Percentiles rank a stretch among this genome's conserved stretches.
Conservation (phyloP, 2,113 vertebrate species). For the Rhinolophus sinicus region DNA sequence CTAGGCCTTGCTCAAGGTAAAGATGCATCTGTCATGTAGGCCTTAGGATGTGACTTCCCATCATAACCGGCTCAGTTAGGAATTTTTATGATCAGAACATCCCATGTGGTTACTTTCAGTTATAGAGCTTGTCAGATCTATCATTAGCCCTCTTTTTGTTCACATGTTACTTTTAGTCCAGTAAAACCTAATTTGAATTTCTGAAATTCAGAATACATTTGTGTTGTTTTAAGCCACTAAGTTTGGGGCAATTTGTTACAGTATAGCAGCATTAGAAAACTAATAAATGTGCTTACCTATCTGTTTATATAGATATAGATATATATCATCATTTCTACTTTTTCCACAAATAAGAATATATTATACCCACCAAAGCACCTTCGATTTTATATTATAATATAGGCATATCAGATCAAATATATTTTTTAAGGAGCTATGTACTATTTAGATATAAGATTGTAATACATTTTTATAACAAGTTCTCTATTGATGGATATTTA, state of each 20-base stretch:
- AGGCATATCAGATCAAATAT: not conserved
- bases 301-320: not conserved
- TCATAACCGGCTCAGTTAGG: not conserved
- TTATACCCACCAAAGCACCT: not conserved
- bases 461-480: not conserved
- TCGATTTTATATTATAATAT: not conserved
- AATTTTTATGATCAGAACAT: not conserved
- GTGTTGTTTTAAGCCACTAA: not conserved
- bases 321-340: not conserved
- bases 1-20: not conserved
- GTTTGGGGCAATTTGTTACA: not conserved
- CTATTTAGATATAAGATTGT: not conserved
- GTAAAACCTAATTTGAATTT: not conserved
- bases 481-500: not conserved
- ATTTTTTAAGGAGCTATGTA: not conserved
- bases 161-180: not conserved
- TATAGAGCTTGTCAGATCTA: not conserved
- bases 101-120: not conserved
- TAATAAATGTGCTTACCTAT: not conserved
- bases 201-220: not conserved
- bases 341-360: not conserved
- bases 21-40: not conserved
- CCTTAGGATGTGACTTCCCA: not conserved
- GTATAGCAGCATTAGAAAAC: not conserved
- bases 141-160: not conserved